Base-by-base conservation (phyloP, 2,888 invertebrate species). In the Pachydiplax longipennis region DNA sequence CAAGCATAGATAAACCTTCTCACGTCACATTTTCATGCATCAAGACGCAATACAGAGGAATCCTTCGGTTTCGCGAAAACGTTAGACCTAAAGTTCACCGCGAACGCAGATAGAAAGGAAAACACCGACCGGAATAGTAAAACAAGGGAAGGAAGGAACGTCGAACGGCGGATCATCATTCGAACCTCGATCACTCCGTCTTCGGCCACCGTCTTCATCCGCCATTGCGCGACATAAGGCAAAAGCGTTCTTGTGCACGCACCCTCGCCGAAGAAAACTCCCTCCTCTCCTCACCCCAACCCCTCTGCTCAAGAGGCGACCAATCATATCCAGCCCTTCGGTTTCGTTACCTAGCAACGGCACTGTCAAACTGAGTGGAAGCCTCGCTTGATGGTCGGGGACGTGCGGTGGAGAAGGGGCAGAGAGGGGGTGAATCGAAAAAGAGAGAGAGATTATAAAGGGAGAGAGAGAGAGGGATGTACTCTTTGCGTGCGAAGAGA, bases 341-440 rank as follows among this genome's bases (percentile, higher is more conserved):
- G 87, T 87, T 61, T 61, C 87, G 87, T 87, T 87, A 87, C 87
- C 87, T 87, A 87, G 87, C 87, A 87, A 87, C 87, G 87, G 65
- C 87, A 87, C 87, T 87, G 87, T 87, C 87, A 87, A 87, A 87
- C 87, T 87, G 87, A 87, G 58, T 61, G 87, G 87, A 87, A 87
- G 87, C 83, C 83, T 61, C 83, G 58, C 18, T 61, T 83, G 83
- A 61, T 35, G 53, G 83, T 31, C 58, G 53, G n/a, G n/a, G n/a
- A n/a, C 15, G 58, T 15, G 53, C 35, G 35, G 35, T 2, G 35
- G 58, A 31, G 8, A n/a, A n/a, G 83, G 35, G 44, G 35, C 35
- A n/a, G 31, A 15, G 18, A 8, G 80, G 53, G 35, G 58, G 25
- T 65, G 13, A 53, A 48, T 15, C 48, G 44, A 82, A 12, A 25